Percentiles rank a stretch among this genome's conserved stretches.
These are phyloP conservation scores for Nomada fucata DNA, from an alignment of 2,888 invertebrate genomes.

Conservation along the genomic window DNA sequence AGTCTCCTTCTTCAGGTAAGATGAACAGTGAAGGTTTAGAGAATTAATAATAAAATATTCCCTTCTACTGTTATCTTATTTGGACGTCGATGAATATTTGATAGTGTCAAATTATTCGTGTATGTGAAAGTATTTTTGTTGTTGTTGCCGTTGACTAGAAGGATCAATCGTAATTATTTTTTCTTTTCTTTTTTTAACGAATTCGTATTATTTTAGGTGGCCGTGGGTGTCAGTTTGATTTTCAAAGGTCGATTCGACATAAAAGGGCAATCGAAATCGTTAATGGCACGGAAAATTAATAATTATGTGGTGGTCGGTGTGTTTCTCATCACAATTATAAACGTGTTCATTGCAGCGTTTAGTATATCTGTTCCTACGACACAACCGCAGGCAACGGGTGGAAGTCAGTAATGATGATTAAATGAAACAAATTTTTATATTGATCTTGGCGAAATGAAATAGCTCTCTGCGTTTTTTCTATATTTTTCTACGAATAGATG, in stretches of 20 bases:
- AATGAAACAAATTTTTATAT: neutral
- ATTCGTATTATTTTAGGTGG: constrained; percentile 80
- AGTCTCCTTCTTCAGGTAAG: constrained; percentile 88
- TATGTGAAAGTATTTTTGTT: neutral
- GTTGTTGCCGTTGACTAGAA: too few relatives aligned
- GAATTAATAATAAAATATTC: neutral
- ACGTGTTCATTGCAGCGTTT: constrained; percentile 88
- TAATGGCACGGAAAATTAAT: constrained; percentile 86
- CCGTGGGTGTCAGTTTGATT: constrained; percentile 87
- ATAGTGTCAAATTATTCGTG: neutral
- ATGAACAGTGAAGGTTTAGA: neutral
- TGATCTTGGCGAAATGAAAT: neutral
- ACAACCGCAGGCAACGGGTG: neutral
- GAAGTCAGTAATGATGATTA: neutral
- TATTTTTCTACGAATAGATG: neutral
- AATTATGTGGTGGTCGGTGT: constrained; percentile 88
- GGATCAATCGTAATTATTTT: too few relatives aligned
- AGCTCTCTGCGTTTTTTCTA: constrained; percentile 17
- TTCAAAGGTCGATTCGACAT: constrained; percentile 87
- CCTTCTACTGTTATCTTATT: neutral
- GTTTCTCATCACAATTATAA: constrained; percentile 89
- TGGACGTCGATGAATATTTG: neutral
- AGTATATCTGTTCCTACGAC: constrained; percentile 81
- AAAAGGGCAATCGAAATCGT: constrained; percentile 84
- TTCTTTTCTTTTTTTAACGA: neutral